Percentiles rank a stretch among this genome's conserved stretches.
Conservation (phyloP, 1,140 invertebrate genomes). For the Heliconius hermathena region DNA sequence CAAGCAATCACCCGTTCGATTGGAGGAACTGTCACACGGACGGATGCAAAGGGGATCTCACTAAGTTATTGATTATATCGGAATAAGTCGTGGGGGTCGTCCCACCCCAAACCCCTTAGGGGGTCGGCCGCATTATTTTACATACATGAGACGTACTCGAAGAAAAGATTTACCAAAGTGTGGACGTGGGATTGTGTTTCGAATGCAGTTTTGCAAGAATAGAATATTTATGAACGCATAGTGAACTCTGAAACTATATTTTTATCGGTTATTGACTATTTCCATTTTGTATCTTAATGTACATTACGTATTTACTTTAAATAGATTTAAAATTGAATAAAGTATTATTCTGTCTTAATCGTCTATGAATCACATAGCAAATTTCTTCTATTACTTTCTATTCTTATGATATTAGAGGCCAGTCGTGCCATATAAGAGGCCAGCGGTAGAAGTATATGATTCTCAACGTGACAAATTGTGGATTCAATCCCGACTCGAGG, state of each 20-base stretch:
- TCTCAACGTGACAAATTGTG: no score
- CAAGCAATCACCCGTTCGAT: constrained; percentile 57
- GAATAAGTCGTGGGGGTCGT: constrained; percentile 74
- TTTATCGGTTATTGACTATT: constrained; percentile 24
- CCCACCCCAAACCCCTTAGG: constrained; percentile 45
- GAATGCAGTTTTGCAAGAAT: constrained; percentile 35
- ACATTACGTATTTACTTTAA: not conserved
- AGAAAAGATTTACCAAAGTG: constrained; percentile 60
- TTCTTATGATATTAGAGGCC: no score
- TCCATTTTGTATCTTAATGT: not conserved
- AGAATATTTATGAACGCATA: constrained; percentile 33
- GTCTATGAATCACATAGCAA: no score
- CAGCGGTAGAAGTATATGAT: no score
- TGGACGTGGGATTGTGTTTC: constrained; percentile 41
- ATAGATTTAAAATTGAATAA: no score
- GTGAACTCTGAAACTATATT: constrained; percentile 13
- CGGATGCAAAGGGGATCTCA: constrained; percentile 81
- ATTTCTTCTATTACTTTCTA: no score
- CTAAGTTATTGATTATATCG: constrained; percentile 82
- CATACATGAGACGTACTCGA: constrained; percentile 79
- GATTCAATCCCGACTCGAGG: no score
- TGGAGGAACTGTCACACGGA: constrained; percentile 75
- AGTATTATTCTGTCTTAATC: no score
- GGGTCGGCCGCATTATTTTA: constrained; percentile 79
- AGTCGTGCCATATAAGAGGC: no score